Base-by-base conservation (phyloP, 2,113 vertebrate species). In the Nyctereutes procyonoides region DNA sequence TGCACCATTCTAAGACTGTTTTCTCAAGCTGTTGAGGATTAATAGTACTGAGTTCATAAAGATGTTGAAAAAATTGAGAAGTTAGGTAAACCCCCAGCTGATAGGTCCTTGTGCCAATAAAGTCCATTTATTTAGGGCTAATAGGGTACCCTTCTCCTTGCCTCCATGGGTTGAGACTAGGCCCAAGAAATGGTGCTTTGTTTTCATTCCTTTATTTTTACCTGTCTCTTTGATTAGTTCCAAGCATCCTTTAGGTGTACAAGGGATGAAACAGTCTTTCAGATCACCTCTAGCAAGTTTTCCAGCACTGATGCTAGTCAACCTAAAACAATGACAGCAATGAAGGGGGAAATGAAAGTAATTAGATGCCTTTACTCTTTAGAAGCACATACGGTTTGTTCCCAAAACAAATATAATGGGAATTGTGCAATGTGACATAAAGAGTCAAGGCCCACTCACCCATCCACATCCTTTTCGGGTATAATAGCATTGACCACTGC, bases 171-270 rank as follows among this genome's bases (percentile, higher is more conserved):
- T 63, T 62, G 28, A 90, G 88, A n/a, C 17, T 62, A 60, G 16
- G 8, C 30, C 81, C 24, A 80, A 13, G 30, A 56, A 32, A 67
- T 1, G 38, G 28, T 4, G n/a, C 48, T 56, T 65, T 74, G 15
- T 51, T 84, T 56, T 71, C 43, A 43, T 28, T n/a, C 58, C 19
- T 30, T 63, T 11, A 28, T 77, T 83, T 90, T 92, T 63, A 98
- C 99, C 99, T 95, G 99, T 99, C 97, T 99, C 98, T 97, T 98
- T 99, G 99, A 99, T 99, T 77, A 99, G 99, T 98, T 99, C 99
- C 99, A 99, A 99, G 98, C 99, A 99, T 97, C 99, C 99, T 97
- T 99, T 99, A 16, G 99, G 99, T 0, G 99, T 99, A 98, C 99
- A 99, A 3, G 99, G 99, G 96, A 99, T 99, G 98, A 99, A 99